These are phyloP conservation scores for Lutjanus campechanus DNA, from an alignment of 2,797 vertebrate species.

Conservation along the genomic window DNA sequence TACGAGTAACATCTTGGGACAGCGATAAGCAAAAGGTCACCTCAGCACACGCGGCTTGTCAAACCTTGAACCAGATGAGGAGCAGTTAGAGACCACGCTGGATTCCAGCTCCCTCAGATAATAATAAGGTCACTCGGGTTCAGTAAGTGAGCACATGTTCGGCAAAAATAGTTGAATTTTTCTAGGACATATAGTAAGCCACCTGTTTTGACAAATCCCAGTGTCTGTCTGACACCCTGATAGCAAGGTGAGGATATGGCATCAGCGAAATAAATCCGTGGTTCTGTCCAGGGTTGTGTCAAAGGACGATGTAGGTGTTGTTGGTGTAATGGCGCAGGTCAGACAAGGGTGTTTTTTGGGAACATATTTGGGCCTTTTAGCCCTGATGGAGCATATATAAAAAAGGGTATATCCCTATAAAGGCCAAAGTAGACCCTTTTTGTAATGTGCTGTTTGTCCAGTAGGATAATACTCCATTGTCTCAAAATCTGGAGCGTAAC, in stretches of 20 bases:
- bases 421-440: neutral
- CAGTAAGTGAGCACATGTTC: constrained; percentile 4
- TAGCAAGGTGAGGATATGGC: constrained; percentile 2
- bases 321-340: neutral
- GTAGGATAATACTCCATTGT: neutral
- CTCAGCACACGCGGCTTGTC: neutral
- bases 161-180: neutral
- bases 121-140: constrained; percentile 15
- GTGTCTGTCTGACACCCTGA: neutral
- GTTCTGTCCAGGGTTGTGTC: constrained; percentile 3
- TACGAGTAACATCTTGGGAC: neutral
- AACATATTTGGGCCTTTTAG: neutral
- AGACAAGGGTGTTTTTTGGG: neutral
- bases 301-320: neutral
- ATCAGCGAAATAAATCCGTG: constrained; percentile 7
- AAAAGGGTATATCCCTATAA: neutral
- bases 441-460: neutral
- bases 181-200: neutral
- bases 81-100: neutral
- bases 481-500: neutral
- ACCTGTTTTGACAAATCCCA: constrained; percentile 7
- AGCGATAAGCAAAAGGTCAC: constrained; percentile 9
- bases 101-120: constrained; percentile 6
- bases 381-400: neutral
- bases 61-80: constrained; percentile 5